These are phyloP conservation scores for Holacanthella duospinosa DNA, from an alignment of 2,888 invertebrate species.

Conservation along the genomic window DNA sequence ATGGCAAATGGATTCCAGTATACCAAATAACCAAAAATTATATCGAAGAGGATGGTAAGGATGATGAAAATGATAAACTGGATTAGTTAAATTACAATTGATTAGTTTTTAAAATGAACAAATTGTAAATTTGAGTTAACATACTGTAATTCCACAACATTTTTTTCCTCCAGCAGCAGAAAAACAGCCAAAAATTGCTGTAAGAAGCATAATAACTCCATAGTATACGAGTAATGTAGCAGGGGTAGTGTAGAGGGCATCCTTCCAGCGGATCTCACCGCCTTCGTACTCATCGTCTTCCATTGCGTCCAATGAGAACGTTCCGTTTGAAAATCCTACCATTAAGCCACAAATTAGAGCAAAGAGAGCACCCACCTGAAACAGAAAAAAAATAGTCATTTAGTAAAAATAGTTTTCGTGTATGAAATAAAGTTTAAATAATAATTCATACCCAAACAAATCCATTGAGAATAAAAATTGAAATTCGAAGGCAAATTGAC, in stretches of 20 bases:
- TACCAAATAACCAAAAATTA: neutral
- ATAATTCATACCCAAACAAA: neutral
- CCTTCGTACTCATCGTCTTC: neutral
- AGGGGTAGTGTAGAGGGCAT: neutral
- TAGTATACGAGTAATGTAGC: neutral
- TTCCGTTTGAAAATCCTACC: conserved; percentile 1
- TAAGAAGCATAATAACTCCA: neutral
- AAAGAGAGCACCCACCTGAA: neutral
- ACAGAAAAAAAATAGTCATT: neutral
- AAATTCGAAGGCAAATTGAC: neutral
- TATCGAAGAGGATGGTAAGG: neutral
- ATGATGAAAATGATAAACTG: neutral
- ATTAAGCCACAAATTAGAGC: neutral
- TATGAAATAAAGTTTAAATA: too few species aligned
- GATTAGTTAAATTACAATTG: neutral
- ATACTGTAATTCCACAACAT: neutral
- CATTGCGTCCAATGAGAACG: neutral
- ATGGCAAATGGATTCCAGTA: neutral
- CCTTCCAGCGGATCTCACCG: neutral
- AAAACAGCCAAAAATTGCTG: neutral
- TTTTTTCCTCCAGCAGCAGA: neutral
- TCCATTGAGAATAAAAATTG: neutral
- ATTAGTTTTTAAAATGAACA: neutral
- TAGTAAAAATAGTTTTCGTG: neutral
- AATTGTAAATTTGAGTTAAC: neutral